A percentile compares a stretch with the other conserved stretches of the same genome.
phyloP scores from a whole-genome alignment of 2,797 vertebrate species.

The Danio jaintianensis region DNA sequence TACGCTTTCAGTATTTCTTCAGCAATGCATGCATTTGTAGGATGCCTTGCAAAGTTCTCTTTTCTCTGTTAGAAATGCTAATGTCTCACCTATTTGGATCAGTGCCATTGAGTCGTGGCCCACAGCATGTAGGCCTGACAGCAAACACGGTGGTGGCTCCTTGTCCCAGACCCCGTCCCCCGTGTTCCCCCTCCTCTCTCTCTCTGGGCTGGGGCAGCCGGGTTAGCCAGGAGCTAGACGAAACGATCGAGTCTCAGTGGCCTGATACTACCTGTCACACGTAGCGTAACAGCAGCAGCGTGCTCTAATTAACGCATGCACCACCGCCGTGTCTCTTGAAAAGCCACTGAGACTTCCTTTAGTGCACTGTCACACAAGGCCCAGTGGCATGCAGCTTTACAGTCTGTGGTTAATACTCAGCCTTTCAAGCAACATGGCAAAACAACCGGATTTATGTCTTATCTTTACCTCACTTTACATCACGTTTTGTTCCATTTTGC shows the following conservation, averaged over 20 bases:
- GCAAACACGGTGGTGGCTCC: slow-evolving; percentile 45
- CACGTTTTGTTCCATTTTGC: slow-evolving; percentile 61
- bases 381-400: slow-evolving; percentile 71
- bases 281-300: slow-evolving; percentile 72
- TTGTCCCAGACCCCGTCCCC: slow-evolving; percentile 45
- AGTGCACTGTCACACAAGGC: slow-evolving; percentile 74
- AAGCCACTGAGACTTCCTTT: slow-evolving; percentile 81
- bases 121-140: slow-evolving; percentile 52
- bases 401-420: slow-evolving; percentile 79
- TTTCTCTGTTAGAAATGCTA: slow-evolving; percentile 44
- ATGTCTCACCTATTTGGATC: slow-evolving; percentile 63
- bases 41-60: slow-evolving; percentile 42
- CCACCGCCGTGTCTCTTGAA: slow-evolving; percentile 71
- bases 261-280: slow-evolving; percentile 71
- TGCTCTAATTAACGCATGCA: slow-evolving; percentile 81
- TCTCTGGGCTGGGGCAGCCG: slow-evolving; percentile 45
- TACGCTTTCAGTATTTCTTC: not conserved
- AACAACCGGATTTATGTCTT: slow-evolving; percentile 68
- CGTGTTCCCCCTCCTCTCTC: slow-evolving; percentile 21
- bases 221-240: slow-evolving; percentile 51
- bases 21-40: slow-evolving; percentile 24
- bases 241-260: slow-evolving; percentile 63
- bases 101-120: slow-evolving; percentile 57
- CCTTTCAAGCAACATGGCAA: slow-evolving; percentile 65
- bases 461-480: slow-evolving; percentile 61